Percentiles rank a stretch among this genome's conserved stretches.
These are phyloP conservation scores for Gymnoscelis rufifasciata DNA, from an alignment of 2,888 invertebrate genomes.

Conservation along the genomic window DNA sequence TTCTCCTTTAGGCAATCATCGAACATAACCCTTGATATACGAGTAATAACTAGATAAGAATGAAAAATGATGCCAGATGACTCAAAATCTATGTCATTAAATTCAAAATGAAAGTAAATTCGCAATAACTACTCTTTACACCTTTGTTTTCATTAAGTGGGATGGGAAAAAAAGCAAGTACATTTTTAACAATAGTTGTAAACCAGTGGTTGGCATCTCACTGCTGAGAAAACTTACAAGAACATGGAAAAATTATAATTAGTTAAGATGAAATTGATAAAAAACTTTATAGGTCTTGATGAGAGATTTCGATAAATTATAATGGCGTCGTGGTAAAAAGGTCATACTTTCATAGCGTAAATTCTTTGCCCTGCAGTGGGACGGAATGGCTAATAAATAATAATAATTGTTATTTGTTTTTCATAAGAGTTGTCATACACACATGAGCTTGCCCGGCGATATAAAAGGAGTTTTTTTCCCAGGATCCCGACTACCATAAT, in stretches of 20 bases:
- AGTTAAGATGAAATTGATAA: conserved; percentile 18
- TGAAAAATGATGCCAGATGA: too few relatives aligned
- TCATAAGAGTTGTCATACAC: too few relatives aligned
- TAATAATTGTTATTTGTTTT: too few relatives aligned
- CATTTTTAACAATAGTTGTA: conserved; percentile 21
- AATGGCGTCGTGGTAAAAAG: neutral
- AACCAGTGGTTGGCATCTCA: conserved; percentile 11
- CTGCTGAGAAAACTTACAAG: conserved; percentile 17
- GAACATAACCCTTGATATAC: too few relatives aligned
- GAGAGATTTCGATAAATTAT: conserved; percentile 1
- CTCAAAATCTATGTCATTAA: neutral
- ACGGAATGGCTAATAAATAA: too few relatives aligned
- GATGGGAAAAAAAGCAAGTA: conserved; percentile 24
- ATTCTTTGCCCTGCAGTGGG: too few relatives aligned
- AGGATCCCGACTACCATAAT: too few relatives aligned
- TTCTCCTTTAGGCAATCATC: too few relatives aligned
- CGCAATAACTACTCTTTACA: conserved; percentile 20
- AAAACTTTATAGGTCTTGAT: conserved; percentile 1
- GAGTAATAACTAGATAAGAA: too few relatives aligned
- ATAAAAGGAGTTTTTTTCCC: too few relatives aligned
- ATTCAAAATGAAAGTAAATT: conserved; percentile 24
- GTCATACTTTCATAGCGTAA: too few relatives aligned
- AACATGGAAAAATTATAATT: conserved; percentile 18
- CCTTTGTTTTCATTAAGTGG: conserved; percentile 28
- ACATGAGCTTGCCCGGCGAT: too few relatives aligned